Evolutionary conservation across 2,888 invertebrate species (phyloP), one percentile per base, ranked within the genome.

Genomic region (Drosophila testacea): DNA sequence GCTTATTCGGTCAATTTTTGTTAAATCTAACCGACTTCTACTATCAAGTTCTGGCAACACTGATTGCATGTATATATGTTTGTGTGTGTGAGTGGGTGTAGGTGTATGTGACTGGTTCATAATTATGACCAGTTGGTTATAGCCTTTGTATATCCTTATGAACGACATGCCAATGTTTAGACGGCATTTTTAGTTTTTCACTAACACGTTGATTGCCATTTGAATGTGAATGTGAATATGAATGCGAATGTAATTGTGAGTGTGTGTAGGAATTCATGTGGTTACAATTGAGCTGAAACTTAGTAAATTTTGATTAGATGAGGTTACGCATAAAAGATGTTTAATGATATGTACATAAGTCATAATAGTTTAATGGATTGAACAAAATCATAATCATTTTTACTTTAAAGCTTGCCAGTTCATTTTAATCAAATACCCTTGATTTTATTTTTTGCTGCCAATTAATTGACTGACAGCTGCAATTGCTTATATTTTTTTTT

Each of bases 101-200:
- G 0, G 36, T n/a, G 10, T 48, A 32, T 50, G 16, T 52, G n/a
- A 39, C 41, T 32, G 13, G 34, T 22, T 9, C 30, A 52, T 68
- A 68, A 72, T 76, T 76, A 72, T 68, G 57, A 38, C 48, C 71
- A 76, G 48, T 16, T 34, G 48, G 32, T 16, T 34, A 22, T 34
- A 6, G 55, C 73, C 69, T 3, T 44, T 32, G 22, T 27, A 67
- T 52, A 68, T 68, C 54, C 63, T 56, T 55, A 27, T 42, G 38
- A 39, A 22, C 47, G 42, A 59, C 50, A 59, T 60, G 55, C 47
- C 36, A 52, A 46, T 56, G 30, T 59, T 70, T 38, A 54, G 41
- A 46, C 44, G 52, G n/a, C 75, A 61, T 47, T 47, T 44, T 4
- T 28, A 2, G 13, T 27, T 55, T 38, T 62, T 27, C 52, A 48